These are phyloP conservation scores for Hippocampus abdominalis DNA, from an alignment of 2,113 vertebrate species.

Conservation along the genomic window DNA sequence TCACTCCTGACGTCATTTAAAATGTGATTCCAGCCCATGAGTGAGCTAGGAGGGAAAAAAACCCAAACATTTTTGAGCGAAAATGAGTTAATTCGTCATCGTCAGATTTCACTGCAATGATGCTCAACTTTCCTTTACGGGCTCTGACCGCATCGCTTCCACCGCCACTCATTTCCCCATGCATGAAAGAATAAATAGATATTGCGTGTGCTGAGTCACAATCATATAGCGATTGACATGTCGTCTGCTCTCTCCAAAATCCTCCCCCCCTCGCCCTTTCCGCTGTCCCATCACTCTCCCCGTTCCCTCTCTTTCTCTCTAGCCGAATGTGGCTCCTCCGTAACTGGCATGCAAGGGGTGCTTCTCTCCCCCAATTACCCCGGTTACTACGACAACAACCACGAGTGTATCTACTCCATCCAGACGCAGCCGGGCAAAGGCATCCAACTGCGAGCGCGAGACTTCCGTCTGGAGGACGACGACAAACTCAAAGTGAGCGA, in stretches of 20 bases:
- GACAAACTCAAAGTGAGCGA: constrained; percentile 88
- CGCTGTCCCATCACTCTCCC: constrained; percentile 17
- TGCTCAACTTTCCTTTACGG: constrained; percentile 42
- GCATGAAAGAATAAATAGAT: constrained; percentile 51
- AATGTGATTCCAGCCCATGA: not conserved
- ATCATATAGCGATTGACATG: constrained; percentile 67
- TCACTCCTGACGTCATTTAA: not conserved
- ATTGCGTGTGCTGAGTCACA: constrained; percentile 34
- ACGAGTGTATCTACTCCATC: constrained; percentile 99
- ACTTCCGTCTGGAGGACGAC: constrained; percentile 86
- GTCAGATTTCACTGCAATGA: constrained; percentile 52
- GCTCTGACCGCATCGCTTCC: constrained; percentile 15
- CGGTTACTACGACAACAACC: constrained; percentile 91
- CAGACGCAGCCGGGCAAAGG: constrained; percentile 95
- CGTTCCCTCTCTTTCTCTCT: constrained; percentile 44
- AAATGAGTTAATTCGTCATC: constrained; percentile 53
- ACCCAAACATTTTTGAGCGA: constrained; percentile 26
- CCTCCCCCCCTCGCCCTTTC: constrained; percentile 5
- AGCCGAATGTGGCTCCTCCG: constrained; percentile 96
- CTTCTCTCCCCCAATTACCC: constrained; percentile 97
- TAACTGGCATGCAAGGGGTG: constrained; percentile 93
- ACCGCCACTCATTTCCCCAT: constrained; percentile 30
- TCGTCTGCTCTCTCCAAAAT: constrained; percentile 56
- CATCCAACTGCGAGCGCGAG: constrained; percentile 87
- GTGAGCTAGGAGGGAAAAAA: not conserved